Percentiles rank a stretch among this genome's conserved stretches.
These are phyloP conservation scores for Chrysemys picta DNA, from an alignment of 2,113 vertebrate genomes.

Conservation along the genomic window DNA sequence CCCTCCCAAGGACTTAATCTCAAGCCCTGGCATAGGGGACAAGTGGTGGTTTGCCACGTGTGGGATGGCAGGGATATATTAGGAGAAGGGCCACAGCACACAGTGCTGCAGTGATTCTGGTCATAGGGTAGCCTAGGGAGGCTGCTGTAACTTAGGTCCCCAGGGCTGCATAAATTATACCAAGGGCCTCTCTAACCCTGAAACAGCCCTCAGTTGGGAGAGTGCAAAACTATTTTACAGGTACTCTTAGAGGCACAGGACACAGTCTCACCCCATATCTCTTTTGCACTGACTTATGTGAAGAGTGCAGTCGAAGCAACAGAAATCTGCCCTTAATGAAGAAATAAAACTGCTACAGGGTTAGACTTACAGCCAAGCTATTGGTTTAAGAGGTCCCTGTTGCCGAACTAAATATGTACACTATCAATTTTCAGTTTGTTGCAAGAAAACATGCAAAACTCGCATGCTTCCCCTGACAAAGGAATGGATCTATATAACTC, in stretches of 20 bases:
- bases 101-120: not conserved
- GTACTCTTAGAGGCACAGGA: not conserved
- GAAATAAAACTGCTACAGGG: fast-evolving
- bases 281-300: not conserved
- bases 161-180: not conserved
- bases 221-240: not conserved
- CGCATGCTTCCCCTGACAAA: not conserved
- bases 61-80: not conserved
- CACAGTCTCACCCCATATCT: fast-evolving
- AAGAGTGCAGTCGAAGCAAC: not conserved
- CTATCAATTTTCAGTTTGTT: not conserved
- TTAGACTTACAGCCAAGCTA: not conserved
- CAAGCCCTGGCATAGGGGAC: not conserved
- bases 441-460: not conserved
- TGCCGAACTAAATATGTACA: not conserved
- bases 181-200: not conserved
- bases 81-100: not conserved
- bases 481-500: not conserved
- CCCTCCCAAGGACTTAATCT: not conserved
- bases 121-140: not conserved
- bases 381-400: not conserved
- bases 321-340: not conserved
- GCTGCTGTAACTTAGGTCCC: not conserved
- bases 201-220: not conserved
- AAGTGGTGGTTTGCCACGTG: not conserved